Evolutionary conservation across 2,888 invertebrate species (phyloP).

Genomic region (Mesorhabditis belari): DNA sequence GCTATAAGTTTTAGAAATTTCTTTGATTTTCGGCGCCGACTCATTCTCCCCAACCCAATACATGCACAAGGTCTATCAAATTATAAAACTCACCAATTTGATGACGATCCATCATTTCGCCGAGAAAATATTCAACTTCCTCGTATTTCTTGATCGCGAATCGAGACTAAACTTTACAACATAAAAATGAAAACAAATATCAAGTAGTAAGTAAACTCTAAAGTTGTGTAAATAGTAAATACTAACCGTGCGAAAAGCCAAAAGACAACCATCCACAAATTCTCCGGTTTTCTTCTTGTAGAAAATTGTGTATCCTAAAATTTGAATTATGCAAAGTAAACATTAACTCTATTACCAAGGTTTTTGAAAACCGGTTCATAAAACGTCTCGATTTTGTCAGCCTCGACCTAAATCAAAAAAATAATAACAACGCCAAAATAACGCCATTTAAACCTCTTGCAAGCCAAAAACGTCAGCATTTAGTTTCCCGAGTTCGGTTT

Average conservation of each 20-base stretch:
- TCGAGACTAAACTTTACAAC: too few relatives aligned
- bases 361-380: not conserved
- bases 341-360: not conserved
- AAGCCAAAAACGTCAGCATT: conserved; percentile 44
- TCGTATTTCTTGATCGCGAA: conserved; percentile 66
- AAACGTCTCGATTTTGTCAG: not conserved
- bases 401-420: not conserved
- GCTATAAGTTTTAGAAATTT: too few relatives aligned
- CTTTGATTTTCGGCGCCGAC: too few relatives aligned
- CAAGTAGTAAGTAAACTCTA: not conserved
- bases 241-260: not conserved
- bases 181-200: not conserved
- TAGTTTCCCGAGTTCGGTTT: conserved; percentile 22
- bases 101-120: conserved; percentile 26
- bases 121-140: conserved; percentile 67
- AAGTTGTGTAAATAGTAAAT: too few relatives aligned
- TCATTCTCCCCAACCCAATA: too few relatives aligned
- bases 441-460: conserved; percentile 39
- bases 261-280: not conserved
- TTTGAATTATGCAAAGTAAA: too few relatives aligned
- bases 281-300: not conserved
- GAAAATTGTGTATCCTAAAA: not conserved
- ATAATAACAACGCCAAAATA: not conserved
- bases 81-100: conserved; percentile 23
- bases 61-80: not conserved